Conservation (phyloP, 2,888 invertebrate genomes). For the Eristalis pertinax region DNA sequence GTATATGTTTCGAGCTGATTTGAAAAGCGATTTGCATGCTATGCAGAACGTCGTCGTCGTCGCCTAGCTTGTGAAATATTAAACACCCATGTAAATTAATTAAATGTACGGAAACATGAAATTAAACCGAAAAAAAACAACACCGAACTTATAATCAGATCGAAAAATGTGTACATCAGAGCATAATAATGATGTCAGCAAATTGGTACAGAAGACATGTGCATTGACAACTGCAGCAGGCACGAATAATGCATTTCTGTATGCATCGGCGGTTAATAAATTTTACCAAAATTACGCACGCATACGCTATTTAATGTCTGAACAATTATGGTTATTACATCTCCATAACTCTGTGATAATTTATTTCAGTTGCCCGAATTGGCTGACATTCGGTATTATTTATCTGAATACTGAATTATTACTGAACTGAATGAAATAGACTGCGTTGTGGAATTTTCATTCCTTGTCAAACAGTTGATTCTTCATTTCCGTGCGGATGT, state of each 20-base stretch:
- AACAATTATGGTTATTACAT: not conserved
- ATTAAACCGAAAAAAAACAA: conserved; percentile 20
- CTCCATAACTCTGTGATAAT: not conserved
- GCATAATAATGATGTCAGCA: conserved; percentile 21
- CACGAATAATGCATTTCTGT: conserved; percentile 36
- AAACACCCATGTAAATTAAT: conserved; percentile 65
- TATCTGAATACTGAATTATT: not conserved
- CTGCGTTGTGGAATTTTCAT: no score
- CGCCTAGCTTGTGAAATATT: conserved; percentile 55
- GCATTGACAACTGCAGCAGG: conserved; percentile 1
- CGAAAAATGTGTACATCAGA: conserved; percentile 14
- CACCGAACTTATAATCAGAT: not conserved
- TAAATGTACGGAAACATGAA: conserved; percentile 45
- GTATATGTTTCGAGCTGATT: conserved; percentile 57
- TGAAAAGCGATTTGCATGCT: conserved; percentile 65
- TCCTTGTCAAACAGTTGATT: no score
- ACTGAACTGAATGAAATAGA: no score
- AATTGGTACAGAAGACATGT: conserved; percentile 3
- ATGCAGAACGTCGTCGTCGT: conserved; percentile 1
- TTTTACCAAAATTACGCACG: no score
- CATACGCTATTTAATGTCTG: no score
- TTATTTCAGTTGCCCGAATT: not conserved
- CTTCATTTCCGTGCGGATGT: not conserved
- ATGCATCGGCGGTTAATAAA: conserved; percentile 6
- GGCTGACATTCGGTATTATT: conserved; percentile 10